Base-by-base conservation (phyloP, 2,113 vertebrate genomes). In the Percina caprodes region DNA sequence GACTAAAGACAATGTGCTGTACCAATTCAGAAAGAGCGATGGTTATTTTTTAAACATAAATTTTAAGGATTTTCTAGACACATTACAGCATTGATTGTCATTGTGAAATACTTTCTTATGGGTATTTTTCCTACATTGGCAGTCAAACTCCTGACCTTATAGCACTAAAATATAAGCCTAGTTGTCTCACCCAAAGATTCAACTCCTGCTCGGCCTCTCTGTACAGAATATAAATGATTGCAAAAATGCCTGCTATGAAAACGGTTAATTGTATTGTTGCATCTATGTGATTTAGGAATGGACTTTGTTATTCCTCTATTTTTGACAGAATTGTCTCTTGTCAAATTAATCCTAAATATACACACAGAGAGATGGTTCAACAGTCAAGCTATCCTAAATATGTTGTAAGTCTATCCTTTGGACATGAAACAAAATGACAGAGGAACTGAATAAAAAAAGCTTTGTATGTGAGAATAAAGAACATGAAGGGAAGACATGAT, bases 401-500 rank as follows among this genome's bases (percentile, higher is more conserved):
- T 35, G 21, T 35, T n/a, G 4, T 3, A 45, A 39, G n/a, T 19
- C 23, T 35, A 8, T 74, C 19, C 2, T 73, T 56, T 51, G 52
- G 66, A 75, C 69, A 62, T 51, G 24, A 74, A 83, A 70, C 45
- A 18, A 24, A 46, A 79, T 72, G 42, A 51, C 11, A 68, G 52
- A 72, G 23, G 24, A 33, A 49, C 26, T 49, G 59, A 45, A 67
- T 58, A 6, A 51, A 55, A 46, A 77, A 68, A 54, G n/a, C n/a
- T 51, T 62, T 70, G 18, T 68, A 60, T 88, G 78, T 87, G 78
- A 84, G 66, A 83, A 24, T 23, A n/a, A 51, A 51, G 59, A 85
- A 76, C 79, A 77, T 90, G 58, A 84, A 90, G 84, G 77, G 21
- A 45, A 69, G 51, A 67, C n/a, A 67, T 84, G 69, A 85, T 86